Evolutionary conservation across 2,888 invertebrate genomes (phyloP).

Genomic region (Phragmatobia fuliginosa): DNA sequence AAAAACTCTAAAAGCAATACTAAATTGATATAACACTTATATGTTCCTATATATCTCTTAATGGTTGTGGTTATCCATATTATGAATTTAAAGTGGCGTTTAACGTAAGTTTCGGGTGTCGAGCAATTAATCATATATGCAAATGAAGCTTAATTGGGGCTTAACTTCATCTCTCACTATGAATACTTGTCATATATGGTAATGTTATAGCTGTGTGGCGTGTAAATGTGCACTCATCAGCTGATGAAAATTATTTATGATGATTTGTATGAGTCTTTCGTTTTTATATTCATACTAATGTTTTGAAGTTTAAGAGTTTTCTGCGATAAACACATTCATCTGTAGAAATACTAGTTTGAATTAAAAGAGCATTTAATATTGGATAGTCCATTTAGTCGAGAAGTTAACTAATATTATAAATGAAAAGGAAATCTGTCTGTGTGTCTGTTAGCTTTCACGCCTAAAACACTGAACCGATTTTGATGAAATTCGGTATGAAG

Average conservation of each 20-base stretch:
- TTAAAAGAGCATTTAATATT: no score
- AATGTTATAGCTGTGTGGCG: not conserved
- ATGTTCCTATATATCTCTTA: not conserved
- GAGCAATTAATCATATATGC: conserved; percentile 19
- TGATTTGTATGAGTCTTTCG: not conserved
- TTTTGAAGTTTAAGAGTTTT: not conserved
- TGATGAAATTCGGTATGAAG: no score
- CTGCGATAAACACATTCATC: no score
- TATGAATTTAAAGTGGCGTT: conserved; percentile 22
- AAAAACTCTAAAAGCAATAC: not conserved
- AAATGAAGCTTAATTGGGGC: conserved; percentile 11
- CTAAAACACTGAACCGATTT: no score
- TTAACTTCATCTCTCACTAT: not conserved
- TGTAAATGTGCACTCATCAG: not conserved
- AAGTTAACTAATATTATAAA: no score
- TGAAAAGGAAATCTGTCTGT: no score
- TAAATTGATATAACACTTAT: conserved; percentile 2
- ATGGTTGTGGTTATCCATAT: conserved; percentile 17
- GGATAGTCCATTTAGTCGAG: no score
- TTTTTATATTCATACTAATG: no score
- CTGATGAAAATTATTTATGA: not conserved
- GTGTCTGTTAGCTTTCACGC: no score
- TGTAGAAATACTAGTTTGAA: no score
- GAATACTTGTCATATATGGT: not conserved
- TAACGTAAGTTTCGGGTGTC: conserved; percentile 12